Conservation (phyloP, 2,113 vertebrate genomes). For the Chiloscyllium plagiosum region DNA sequence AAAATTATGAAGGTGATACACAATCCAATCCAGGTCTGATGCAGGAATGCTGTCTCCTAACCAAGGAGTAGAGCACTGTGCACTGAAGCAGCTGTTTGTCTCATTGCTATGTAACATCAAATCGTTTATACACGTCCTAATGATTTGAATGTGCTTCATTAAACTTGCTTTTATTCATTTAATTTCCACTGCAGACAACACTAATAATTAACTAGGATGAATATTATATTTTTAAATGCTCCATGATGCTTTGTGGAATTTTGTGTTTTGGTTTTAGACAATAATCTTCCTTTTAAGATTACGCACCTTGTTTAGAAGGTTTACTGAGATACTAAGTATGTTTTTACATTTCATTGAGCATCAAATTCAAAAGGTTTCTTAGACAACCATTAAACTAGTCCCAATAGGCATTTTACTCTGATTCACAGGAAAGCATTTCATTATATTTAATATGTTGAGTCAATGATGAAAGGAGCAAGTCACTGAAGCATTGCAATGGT, state of each 20-base stretch:
- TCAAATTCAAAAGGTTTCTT: not conserved
- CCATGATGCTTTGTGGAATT: not conserved
- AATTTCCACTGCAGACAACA: not conserved
- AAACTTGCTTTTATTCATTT: not conserved
- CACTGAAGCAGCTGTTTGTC: not conserved
- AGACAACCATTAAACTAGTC: not conserved
- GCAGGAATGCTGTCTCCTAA: not conserved
- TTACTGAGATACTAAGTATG: not conserved
- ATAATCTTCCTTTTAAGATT: not conserved
- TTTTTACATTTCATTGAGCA: not conserved
- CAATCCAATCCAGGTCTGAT: not conserved
- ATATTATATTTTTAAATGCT: not conserved
- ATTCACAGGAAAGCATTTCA: not conserved
- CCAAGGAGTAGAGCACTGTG: not conserved
- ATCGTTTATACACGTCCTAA: not conserved
- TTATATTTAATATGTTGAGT: constrained; percentile 1
- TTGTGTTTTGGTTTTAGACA: not conserved
- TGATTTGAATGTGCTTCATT: not conserved
- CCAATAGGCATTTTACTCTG: not conserved
- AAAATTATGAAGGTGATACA: not conserved
- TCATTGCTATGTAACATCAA: not conserved
- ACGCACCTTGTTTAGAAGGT: not conserved
- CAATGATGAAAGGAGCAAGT: not conserved
- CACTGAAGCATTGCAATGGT: not conserved
- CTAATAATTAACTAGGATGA: not conserved